Evolutionary conservation across 1,140 invertebrate genomes (phyloP).

Genomic region (Drosophila mauritiana): DNA sequence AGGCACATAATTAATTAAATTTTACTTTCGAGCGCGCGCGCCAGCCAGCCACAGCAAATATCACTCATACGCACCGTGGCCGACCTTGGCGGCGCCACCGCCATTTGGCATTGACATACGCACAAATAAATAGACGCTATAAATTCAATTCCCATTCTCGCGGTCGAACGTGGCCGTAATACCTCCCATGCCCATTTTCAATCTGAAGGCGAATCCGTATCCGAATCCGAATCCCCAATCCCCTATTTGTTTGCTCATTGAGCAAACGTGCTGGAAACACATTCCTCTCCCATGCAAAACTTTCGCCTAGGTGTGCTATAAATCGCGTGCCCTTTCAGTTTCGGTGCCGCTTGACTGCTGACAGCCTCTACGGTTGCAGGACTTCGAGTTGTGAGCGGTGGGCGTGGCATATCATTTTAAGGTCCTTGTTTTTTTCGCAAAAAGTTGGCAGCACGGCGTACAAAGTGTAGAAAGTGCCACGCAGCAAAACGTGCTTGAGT

Average conservation of each 20-base stretch:
- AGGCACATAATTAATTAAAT: slow-evolving; percentile 79
- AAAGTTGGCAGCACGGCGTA: neutral
- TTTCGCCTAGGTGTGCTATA: slow-evolving; percentile 74
- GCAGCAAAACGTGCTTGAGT: slow-evolving; percentile 70
- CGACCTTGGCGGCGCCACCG: slow-evolving; percentile 35
- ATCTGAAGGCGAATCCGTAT: neutral
- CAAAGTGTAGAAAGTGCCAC: slow-evolving; percentile 47
- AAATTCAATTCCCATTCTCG: slow-evolving; percentile 63
- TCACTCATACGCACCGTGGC: slow-evolving; percentile 65
- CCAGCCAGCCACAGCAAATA: slow-evolving; percentile 46
- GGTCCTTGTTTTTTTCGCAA: slow-evolving; percentile 31
- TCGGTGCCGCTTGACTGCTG: slow-evolving; percentile 73
- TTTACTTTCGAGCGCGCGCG: slow-evolving; percentile 53
- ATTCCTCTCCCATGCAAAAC: slow-evolving; percentile 62
- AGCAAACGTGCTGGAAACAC: slow-evolving; percentile 65
- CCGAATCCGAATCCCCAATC: slow-evolving; percentile 31
- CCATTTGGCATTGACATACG: slow-evolving; percentile 72
- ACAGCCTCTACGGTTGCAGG: slow-evolving; percentile 52
- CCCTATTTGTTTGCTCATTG: slow-evolving; percentile 52
- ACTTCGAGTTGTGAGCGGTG: slow-evolving; percentile 20
- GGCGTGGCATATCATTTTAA: slow-evolving; percentile 79
- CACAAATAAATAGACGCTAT: slow-evolving; percentile 73
- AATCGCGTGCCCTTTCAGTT: slow-evolving; percentile 71
- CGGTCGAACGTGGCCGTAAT: slow-evolving; percentile 7
- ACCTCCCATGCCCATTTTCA: neutral